Evolutionary conservation across 1,140 invertebrate species (phyloP).

Genomic region (Teleogryllus occipitalis): DNA sequence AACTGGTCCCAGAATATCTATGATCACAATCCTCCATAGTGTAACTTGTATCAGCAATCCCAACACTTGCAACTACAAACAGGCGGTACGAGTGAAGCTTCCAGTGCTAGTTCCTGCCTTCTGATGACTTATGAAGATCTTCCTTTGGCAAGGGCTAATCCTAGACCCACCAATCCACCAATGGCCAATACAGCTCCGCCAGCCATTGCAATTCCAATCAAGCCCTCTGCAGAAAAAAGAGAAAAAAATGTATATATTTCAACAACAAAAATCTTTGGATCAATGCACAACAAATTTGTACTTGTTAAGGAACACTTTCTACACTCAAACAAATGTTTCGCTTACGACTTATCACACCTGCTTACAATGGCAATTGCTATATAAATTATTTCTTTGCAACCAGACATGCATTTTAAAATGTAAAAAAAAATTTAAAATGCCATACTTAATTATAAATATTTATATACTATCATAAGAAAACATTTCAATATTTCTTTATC

Average conservation of each 20-base stretch:
- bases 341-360: no score
- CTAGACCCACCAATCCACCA: conserved; percentile 69
- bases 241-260: neutral
- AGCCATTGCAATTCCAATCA: conserved; percentile 79
- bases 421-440: no score
- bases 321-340: no score
- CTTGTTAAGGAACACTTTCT: no score
- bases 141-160: conserved; percentile 60
- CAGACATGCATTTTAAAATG: no score
- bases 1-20: neutral
- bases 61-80: neutral
- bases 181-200: conserved; percentile 71
- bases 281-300: no score
- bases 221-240: conserved; percentile 53
- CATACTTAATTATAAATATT: no score
- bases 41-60: neutral
- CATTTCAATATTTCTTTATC: no score
- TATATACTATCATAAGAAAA: no score
- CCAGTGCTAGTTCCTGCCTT: neutral
- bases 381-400: no score
- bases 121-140: neutral
- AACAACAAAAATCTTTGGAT: no score
- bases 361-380: no score
- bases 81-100: neutral
- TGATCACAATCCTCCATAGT: neutral